Percentiles rank a stretch among this genome's conserved stretches.
Evolutionary conservation across 2,797 vertebrate species (phyloP).

Genomic region (Coilia nasus): DNA sequence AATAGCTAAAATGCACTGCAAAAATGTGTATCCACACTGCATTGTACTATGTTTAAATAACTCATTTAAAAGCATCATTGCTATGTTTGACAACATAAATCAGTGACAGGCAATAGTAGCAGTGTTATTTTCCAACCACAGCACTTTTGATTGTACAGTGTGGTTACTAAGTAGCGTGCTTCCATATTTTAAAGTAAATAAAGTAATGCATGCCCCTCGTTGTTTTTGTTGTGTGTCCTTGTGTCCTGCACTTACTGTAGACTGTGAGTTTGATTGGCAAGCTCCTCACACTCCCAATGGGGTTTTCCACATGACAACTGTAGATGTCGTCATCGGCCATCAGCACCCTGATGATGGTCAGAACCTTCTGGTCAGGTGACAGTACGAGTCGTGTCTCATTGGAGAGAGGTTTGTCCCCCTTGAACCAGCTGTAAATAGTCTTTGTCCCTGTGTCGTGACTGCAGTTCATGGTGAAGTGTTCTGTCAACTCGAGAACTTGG

Average conservation of each 20-base stretch:
- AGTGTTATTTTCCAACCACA: background rate
- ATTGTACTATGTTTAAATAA: background rate
- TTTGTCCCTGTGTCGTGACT: constrained; percentile 91
- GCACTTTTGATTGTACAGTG: background rate
- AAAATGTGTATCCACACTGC: background rate
- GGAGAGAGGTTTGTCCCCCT: constrained; percentile 83
- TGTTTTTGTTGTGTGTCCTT: background rate
- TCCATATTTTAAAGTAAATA: background rate
- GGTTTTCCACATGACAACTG: constrained; percentile 87
- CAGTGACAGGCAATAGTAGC: no score
- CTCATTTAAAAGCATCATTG: no score
- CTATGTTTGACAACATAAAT: no score
- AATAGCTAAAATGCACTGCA: no score
- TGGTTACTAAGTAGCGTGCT: no score
- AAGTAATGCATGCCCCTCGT: background rate
- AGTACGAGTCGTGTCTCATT: constrained; percentile 86
- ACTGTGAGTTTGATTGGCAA: constrained; percentile 86
- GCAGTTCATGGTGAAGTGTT: constrained; percentile 90
- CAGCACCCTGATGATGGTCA: constrained; percentile 88
- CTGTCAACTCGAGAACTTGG: constrained; percentile 89
- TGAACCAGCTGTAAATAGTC: constrained; percentile 89
- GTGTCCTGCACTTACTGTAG: constrained; percentile 82
- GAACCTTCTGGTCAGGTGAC: constrained; percentile 85
- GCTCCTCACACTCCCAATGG: constrained; percentile 85
- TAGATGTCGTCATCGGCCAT: constrained; percentile 90